Evolutionary conservation across 2,888 invertebrate genomes (phyloP).

Genomic region (Copidosoma aretas): DNA sequence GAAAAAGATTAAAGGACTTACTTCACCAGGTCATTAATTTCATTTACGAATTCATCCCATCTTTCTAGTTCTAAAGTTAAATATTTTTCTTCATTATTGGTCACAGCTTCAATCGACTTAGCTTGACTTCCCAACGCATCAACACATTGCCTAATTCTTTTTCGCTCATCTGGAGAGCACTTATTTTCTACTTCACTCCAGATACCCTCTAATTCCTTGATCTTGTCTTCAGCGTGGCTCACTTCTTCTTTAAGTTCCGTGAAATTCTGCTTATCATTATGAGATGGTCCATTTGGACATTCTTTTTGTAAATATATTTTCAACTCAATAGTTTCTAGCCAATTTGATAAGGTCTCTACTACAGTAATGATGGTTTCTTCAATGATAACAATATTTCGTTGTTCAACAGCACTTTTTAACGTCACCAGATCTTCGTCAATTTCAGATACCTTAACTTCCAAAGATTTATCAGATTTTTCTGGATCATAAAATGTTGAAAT

Average conservation of each 20-base stretch:
- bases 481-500: constrained; percentile 68
- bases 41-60: constrained; percentile 76
- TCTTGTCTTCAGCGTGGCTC: constrained; percentile 71
- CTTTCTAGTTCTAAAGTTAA: constrained; percentile 68
- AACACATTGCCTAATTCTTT: constrained; percentile 68
- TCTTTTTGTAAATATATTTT: constrained; percentile 69
- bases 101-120: constrained; percentile 73
- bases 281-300: constrained; percentile 48
- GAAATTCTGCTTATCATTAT: constrained; percentile 58
- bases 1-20: constrained; percentile 62
- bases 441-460: constrained; percentile 66
- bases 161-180: constrained; percentile 61
- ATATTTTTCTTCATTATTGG: constrained; percentile 67
- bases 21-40: constrained; percentile 68
- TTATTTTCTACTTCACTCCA: constrained; percentile 60
- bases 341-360: constrained; percentile 81
- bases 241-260: constrained; percentile 73
- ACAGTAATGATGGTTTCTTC: constrained; percentile 77
- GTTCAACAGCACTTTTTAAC: constrained; percentile 68
- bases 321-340: constrained; percentile 86
- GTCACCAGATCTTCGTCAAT: constrained; percentile 69
- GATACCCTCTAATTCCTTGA: constrained; percentile 70
- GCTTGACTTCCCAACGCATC: constrained; percentile 72
- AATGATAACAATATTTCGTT: constrained; percentile 66
- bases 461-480: constrained; percentile 63